Conservation (phyloP, 2,888 invertebrate genomes). For the Blastobasis adustella region DNA sequence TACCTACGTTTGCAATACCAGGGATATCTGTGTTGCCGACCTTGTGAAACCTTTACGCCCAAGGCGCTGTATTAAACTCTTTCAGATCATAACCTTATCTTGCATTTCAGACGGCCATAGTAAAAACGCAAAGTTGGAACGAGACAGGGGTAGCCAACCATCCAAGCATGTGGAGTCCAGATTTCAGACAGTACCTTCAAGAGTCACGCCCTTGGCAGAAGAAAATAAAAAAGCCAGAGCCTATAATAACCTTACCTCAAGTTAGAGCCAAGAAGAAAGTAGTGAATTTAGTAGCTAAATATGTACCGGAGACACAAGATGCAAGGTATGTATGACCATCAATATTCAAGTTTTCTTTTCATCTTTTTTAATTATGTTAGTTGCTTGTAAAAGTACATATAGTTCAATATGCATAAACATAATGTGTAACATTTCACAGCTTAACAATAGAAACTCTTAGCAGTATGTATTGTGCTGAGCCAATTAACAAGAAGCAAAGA, state of each 20-base stretch:
- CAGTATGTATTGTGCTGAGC: conserved; percentile 59
- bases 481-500: conserved; percentile 45
- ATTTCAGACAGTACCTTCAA: conserved; percentile 32
- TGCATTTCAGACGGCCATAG: conserved; percentile 32
- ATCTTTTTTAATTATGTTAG: no score
- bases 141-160: conserved; percentile 44
- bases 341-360: not conserved
- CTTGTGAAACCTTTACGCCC: no score
- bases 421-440: conserved; percentile 30
- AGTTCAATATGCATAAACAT: no score
- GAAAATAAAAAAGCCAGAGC: conserved; percentile 35
- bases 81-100: not conserved
- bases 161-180: conserved; percentile 63
- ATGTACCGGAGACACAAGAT: conserved; percentile 57
- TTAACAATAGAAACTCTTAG: conserved; percentile 58
- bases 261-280: conserved; percentile 44
- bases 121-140: conserved; percentile 55
- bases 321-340: conserved; percentile 34
- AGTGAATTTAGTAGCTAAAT: conserved; percentile 48
- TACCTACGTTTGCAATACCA: no score
- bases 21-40: no score
- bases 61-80: not conserved
- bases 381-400: no score
- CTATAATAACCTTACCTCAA: conserved; percentile 34
- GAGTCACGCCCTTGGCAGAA: conserved; percentile 46